Evolutionary conservation across 2,888 invertebrate genomes (phyloP), one percentile per base, ranked within the genome.

Genomic region (Eupithecia insigniata): DNA sequence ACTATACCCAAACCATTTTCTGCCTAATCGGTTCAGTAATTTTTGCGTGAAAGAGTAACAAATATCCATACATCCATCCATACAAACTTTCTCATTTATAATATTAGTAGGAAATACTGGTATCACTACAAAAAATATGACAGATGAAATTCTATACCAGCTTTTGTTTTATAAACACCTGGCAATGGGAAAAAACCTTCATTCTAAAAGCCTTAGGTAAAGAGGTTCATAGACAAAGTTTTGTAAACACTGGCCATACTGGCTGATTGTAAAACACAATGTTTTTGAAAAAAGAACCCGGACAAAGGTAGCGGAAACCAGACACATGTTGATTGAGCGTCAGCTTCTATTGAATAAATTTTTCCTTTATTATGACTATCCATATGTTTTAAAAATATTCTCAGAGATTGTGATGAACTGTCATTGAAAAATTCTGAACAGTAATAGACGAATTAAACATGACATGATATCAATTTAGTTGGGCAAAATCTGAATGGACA

Each of bases 131-230:
- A 55, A 55, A 51, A 55, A 55, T 51, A 18, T 51, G 4, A 14
- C 55, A 26, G 26, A 55, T 7, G 26, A 26, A 12, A 55, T 55
- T 26, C 55, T 4, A 26, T 55, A 14, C 26, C 12, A 55, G 55
- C 26, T 34, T 51, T 51, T 84, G 82, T 85, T 85, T 84, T 83
- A 78, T 83, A 86, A 86, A 86, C 58, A 86, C 58, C 62, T 65
- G 73, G 74, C 55, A 76, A 75, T 76, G 76, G n/a, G 83, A 80
- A 81, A 77, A 80, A 81, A 77, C 62, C 78, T 76, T 72, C 78
- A 80, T 79, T 76, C 78, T 78, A 69, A 70, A 77, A 58, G n/a
- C 72, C 58, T 68, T 65, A 64, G 69, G 60, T 18, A 75, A 76
- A 67, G 46, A 51, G n/a, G 76, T 77, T 81, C 80, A 82, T 81